phyloP scores from a whole-genome alignment of 2,113 vertebrate genomes.

The Phrynocephalus versicolor region DNA sequence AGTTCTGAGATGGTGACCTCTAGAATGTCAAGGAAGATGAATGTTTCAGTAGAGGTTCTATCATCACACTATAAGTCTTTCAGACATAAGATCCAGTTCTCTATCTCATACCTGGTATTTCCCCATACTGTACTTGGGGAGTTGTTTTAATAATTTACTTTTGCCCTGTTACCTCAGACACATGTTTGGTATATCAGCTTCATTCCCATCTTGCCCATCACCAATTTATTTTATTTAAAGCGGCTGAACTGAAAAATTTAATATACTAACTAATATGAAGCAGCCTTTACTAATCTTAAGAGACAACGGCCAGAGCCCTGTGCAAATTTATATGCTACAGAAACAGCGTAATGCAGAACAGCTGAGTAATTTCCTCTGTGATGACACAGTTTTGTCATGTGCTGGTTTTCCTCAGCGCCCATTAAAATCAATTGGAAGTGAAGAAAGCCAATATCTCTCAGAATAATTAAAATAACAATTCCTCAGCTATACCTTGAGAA shows the following conservation, averaged over 20 bases:
- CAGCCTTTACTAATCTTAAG: constrained; percentile 48
- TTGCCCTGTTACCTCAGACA: constrained; percentile 29
- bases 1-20: constrained; percentile 56
- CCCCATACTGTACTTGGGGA: constrained; percentile 50
- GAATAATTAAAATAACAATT: background rate
- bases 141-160: constrained; percentile 52
- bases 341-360: constrained; percentile 30
- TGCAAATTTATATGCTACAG: background rate
- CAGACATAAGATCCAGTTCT: constrained; percentile 45
- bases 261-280: constrained; percentile 42
- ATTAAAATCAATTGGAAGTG: background rate
- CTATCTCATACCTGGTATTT: constrained; percentile 26
- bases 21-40: constrained; percentile 58
- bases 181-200: constrained; percentile 42
- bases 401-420: background rate
- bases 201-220: constrained; percentile 25
- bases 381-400: constrained; percentile 1
- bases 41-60: constrained; percentile 50
- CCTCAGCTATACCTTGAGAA: background rate
- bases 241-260: constrained; percentile 40
- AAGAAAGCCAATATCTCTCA: background rate
- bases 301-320: background rate
- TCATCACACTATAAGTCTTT: constrained; percentile 26
- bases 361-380: constrained; percentile 22
- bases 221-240: constrained; percentile 52